Conservation (phyloP, 1,140 invertebrate species). For the Zaprionus camerounensis region DNA sequence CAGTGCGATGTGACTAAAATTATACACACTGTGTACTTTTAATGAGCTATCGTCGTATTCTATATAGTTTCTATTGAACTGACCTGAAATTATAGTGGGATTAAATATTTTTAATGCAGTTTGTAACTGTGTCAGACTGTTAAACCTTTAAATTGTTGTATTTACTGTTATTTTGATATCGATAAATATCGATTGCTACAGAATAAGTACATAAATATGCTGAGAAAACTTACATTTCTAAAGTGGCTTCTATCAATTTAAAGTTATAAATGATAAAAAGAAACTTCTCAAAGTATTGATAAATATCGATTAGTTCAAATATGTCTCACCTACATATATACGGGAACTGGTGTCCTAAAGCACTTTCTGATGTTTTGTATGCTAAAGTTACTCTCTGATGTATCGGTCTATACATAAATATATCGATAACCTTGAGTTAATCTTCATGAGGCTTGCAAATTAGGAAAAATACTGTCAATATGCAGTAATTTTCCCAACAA, state of each 20-base stretch:
- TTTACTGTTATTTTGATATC: background rate
- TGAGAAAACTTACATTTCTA: background rate
- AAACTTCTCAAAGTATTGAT: background rate
- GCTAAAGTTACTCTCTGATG: background rate
- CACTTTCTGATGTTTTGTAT: background rate
- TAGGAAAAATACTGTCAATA: background rate
- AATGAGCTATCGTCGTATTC: background rate
- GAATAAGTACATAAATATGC: too few relatives aligned
- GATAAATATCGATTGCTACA: background rate
- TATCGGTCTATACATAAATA: background rate
- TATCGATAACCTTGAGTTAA: background rate
- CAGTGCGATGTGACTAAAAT: constrained; percentile 21
- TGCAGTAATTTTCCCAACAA: background rate
- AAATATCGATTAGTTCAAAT: background rate
- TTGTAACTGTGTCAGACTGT: background rate
- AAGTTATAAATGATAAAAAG: background rate
- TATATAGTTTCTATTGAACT: background rate
- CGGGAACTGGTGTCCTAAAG: background rate
- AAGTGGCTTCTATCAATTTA: background rate
- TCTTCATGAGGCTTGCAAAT: background rate
- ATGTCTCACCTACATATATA: background rate
- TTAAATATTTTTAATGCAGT: background rate
- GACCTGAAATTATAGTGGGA: background rate
- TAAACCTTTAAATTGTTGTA: background rate
- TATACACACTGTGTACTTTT: background rate